A percentile compares a stretch with the other conserved stretches of the same genome.
Conservation (phyloP, 2,888 invertebrate genomes). For the Pseudococcus viburni region DNA sequence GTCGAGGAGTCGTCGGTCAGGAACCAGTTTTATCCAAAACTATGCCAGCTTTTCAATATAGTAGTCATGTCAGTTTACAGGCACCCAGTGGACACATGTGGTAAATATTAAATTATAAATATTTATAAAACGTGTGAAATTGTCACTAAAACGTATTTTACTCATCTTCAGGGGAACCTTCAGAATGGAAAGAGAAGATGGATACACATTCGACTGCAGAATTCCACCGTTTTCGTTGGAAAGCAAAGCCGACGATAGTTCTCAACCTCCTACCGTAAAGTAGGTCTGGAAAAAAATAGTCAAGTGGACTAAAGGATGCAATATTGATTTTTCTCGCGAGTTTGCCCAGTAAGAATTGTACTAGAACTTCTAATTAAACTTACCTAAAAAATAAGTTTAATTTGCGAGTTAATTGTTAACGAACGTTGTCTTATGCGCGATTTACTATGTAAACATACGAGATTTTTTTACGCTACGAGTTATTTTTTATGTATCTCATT, state of each 20-base stretch:
- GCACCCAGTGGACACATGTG: constrained; percentile 99
- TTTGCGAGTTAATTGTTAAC: background rate
- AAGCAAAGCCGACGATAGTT: constrained; percentile 85
- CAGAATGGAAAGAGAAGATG: constrained; percentile 96
- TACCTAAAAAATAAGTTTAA: constrained; percentile 20
- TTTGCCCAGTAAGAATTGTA: constrained; percentile 39
- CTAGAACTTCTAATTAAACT: constrained; percentile 48
- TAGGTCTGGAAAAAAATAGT: constrained; percentile 4
- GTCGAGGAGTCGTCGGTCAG: constrained; percentile 97
- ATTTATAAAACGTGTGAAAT: background rate
- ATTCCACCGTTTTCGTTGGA: constrained; percentile 98
- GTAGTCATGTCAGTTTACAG: constrained; percentile 96
- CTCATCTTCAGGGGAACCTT: constrained; percentile 87
- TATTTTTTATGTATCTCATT: constrained; percentile 55
- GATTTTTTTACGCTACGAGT: background rate
- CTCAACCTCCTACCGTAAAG: constrained; percentile 67
- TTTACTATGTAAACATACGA: background rate
- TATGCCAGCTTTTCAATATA: constrained; percentile 97
- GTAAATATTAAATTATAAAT: constrained; percentile 73
- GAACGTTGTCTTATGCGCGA: constrained; percentile 8
- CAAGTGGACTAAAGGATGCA: constrained; percentile 43
- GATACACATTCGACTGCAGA: constrained; percentile 95
- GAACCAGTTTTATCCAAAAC: constrained; percentile 92
- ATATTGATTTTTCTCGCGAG: constrained; percentile 45
- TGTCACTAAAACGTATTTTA: background rate